These are phyloP conservation scores for Tetragonula carbonaria DNA, from an alignment of 2,888 invertebrate genomes.

Conservation along the genomic window DNA sequence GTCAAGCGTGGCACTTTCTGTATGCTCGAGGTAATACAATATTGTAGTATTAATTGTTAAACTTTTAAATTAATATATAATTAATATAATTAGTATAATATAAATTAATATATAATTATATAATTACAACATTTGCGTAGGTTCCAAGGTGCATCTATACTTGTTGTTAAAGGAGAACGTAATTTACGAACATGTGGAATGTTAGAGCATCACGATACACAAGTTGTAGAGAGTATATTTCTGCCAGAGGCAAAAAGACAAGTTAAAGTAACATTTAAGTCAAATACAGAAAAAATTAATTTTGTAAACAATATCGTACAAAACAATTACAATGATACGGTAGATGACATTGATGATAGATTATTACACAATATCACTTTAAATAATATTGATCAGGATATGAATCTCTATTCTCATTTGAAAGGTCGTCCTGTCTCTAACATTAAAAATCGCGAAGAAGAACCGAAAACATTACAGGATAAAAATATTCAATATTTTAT, in stretches of 20 bases:
- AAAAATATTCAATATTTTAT: slow-evolving; percentile 65
- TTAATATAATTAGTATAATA: background rate
- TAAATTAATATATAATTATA: background rate
- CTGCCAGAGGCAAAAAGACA: slow-evolving; percentile 86
- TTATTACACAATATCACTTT: background rate
- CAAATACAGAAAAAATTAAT: slow-evolving; percentile 85
- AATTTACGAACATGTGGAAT: slow-evolving; percentile 92
- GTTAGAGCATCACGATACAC: slow-evolving; percentile 88
- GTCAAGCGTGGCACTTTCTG: slow-evolving; percentile 90
- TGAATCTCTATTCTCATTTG: background rate
- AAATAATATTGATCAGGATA: slow-evolving; percentile 1
- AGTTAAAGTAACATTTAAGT: slow-evolving; percentile 87
- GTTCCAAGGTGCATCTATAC: slow-evolving; percentile 90
- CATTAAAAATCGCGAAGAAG: background rate
- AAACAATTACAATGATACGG: slow-evolving; percentile 19
- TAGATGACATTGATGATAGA: background rate
- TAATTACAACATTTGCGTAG: slow-evolving; percentile 60
- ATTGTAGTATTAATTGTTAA: background rate
- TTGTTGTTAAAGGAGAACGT: slow-evolving; percentile 92
- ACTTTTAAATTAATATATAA: background rate
- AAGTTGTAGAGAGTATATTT: slow-evolving; percentile 83
- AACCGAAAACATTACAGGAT: background rate
- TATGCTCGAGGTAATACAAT: slow-evolving; percentile 89
- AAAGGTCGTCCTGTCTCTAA: background rate
- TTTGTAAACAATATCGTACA: slow-evolving; percentile 65